These are phyloP conservation scores for Rotaria socialis DNA, from an alignment of 2,888 invertebrate species.

Conservation along the genomic window DNA sequence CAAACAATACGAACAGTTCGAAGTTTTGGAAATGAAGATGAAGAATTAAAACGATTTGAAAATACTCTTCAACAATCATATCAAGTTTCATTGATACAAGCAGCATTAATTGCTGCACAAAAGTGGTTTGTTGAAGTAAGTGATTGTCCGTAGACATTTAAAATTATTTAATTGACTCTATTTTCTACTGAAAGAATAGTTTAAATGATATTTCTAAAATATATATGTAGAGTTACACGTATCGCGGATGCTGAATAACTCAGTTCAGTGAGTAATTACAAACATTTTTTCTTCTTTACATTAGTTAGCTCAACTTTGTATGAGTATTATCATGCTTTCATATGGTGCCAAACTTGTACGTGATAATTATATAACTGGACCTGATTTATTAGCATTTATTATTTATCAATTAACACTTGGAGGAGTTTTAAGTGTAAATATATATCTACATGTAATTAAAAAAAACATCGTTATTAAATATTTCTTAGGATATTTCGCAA, in stretches of 20 bases:
- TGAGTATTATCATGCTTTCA: constrained; percentile 43
- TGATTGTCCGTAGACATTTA: neutral
- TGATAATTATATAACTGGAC: constrained; percentile 53
- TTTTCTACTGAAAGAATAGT: no score
- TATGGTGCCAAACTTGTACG: constrained; percentile 57
- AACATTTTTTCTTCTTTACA: neutral
- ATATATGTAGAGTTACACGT: no score
- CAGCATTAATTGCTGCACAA: neutral
- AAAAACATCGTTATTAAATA: constrained; percentile 47
- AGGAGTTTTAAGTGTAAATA: constrained; percentile 48
- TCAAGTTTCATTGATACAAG: neutral
- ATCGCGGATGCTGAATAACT: no score
- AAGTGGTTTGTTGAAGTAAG: constrained; percentile 53
- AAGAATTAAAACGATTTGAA: constrained; percentile 50
- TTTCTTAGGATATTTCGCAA: constrained; percentile 51
- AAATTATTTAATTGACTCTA: no score
- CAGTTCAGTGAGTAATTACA: no score
- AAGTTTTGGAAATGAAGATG: constrained; percentile 59
- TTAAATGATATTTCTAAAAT: no score
- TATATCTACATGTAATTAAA: neutral
- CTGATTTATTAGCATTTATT: constrained; percentile 58
- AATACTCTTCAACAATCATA: neutral
- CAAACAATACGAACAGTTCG: constrained; percentile 59
- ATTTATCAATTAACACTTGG: constrained; percentile 60
- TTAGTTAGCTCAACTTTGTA: constrained; percentile 41